Base-by-base conservation (phyloP, 1,140 invertebrate species). In the Hestina assimilis region DNA sequence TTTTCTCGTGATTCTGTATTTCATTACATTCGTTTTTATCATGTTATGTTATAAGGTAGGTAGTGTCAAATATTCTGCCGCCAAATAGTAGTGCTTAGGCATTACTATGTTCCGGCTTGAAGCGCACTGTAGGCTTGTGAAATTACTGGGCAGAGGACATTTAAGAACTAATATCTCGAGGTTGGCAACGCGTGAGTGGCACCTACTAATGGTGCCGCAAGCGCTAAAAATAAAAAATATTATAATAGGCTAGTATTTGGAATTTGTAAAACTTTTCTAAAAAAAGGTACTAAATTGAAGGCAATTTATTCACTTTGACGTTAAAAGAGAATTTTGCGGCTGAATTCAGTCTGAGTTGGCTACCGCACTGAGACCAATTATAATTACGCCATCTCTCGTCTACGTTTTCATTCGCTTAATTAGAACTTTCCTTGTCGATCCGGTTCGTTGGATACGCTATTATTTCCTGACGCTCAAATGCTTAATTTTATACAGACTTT, bases 361-460 rank as follows among this genome's bases (percentile, higher is more conserved):
- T 43, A 21, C 31, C 46, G 31, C 33, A 17, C 9, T 8, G 48
- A 38, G 48, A 55, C 52, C 52, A 55, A 55, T 55, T 55, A 55
- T 55, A 45, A 55, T 55, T 55, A 55, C 33, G 26, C n/a, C n/a
- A n/a, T 31, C 42, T 20, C 19, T 26, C 21, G 31, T 28, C 52
- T 55, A 7, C 42, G 28, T 31, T 43, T 47, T 43, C 26, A 45
- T 42, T 55, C 52, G 20, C 12, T 55, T 46, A 55, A 55, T 55
- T 55, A 54, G 40, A 55, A 55, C 42, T 55, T 35, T 51, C 35
- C 35, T 51, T 35, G 29, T 24, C 12, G 23, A 55, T 35, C 45
- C 29, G 42, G 29, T 55, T 46, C 42, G 31, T 42, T 55, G 42
- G 43, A 28, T 33, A 38, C 9, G 28, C 29, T 55, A 45, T 55